Evolutionary conservation across 2,888 invertebrate species (phyloP), one percentile per base, ranked within the genome.

Genomic region (Oxytorus armatus): DNA sequence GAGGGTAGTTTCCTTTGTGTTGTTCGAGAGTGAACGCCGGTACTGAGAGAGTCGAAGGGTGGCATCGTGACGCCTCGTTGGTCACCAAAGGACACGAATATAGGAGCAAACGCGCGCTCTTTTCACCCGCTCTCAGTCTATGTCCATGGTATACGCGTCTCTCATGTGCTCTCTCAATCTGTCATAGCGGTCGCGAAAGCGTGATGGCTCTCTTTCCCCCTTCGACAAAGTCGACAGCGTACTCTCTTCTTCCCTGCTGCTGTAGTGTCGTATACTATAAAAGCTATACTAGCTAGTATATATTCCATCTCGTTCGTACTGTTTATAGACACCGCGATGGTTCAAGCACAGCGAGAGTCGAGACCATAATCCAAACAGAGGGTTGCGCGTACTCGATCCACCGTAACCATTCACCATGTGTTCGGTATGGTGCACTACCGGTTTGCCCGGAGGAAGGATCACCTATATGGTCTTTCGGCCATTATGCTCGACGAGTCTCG

Each of bases 351-450:
- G 49, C 73, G 57, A 68, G 84, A 86, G 82, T 82, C 84, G 84
- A 87, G 87, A 85, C 85, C 85, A 87, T 89, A 89, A 89, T 89
- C 87, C 89, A 90, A 90, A 90, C 88, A 90, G 89, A 88, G 90
- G 90, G 90, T 89, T 82, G 83, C 68, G 82, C 85, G 61, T 82
- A 84, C 84, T 86, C 89, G 87, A 85, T 73, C 85, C 82, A 87
- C 88, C 89, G 89, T 90, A 89, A 90, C 90, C 89, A 87, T 86
- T 78, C 78, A 83, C 90, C 90, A 90, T 90, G 89, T 90, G 89
- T 89, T 89, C 79, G 23, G n/a, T 49, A 44, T 66, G 42, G n/a
- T 47, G n/a, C n/a, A 39, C 68, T 68, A 57, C 76, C 68, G 63
- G 42, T 59, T n/a, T 23, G 44, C 65, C 47, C 53, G 36, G 36